Percentiles rank a stretch among this genome's conserved stretches.
Conservation (phyloP, 2,797 vertebrate genomes). For the Spinibarbus caldwelli region DNA sequence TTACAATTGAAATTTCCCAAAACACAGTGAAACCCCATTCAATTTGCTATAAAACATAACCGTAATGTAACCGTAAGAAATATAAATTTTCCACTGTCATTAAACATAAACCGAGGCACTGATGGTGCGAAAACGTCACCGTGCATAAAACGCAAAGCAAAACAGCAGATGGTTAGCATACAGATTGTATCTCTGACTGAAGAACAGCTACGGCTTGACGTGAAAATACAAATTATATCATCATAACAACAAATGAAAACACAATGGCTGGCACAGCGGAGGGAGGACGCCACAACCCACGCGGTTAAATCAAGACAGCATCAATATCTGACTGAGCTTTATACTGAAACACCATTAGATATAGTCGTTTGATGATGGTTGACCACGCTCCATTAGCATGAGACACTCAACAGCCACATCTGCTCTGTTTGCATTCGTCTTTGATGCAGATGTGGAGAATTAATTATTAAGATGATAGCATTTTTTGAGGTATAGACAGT, state of each 20-base stretch:
- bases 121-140: neutral
- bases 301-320: conserved; percentile 17
- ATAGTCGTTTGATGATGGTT: neutral
- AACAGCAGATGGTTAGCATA: conserved; percentile 23
- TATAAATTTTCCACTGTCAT: neutral
- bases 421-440: neutral
- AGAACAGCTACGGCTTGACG: neutral
- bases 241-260: neutral
- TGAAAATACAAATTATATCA: conserved; percentile 20
- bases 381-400: conserved; percentile 27
- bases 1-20: neutral
- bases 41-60: neutral
- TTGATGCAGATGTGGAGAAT: conserved; percentile 10
- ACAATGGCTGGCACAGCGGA: conserved; percentile 13
- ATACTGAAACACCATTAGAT: conserved; percentile 21
- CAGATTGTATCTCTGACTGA: conserved; percentile 23
- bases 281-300: neutral
- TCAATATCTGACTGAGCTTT: conserved; percentile 4
- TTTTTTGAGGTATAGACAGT: neutral
- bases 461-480: neutral
- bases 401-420: neutral
- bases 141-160: neutral
- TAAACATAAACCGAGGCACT: neutral
- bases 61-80: neutral
- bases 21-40: neutral